phyloP scores from a whole-genome alignment of 2,888 invertebrate genomes.

The Trilocha varians region DNA sequence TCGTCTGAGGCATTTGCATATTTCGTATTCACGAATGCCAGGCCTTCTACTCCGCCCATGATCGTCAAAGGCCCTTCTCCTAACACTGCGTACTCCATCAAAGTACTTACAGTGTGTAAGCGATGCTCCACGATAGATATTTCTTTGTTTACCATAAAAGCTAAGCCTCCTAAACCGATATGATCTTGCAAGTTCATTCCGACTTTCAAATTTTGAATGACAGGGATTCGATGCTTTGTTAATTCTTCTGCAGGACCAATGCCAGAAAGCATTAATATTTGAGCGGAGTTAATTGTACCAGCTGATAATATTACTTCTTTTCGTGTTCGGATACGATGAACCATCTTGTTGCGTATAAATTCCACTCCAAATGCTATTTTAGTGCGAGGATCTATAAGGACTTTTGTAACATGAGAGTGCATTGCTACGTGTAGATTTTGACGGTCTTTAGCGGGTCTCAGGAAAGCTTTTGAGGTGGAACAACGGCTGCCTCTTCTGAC shows the following conservation, averaged over 20 bases:
- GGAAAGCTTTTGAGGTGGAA: conserved; percentile 90
- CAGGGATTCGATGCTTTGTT: conserved; percentile 81
- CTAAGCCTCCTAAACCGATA: conserved; percentile 87
- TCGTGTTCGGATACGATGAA: conserved; percentile 81
- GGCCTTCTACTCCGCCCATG: conserved; percentile 89
- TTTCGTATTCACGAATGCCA: conserved; percentile 92
- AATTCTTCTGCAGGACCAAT: conserved; percentile 84
- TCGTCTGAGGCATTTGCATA: conserved; percentile 85
- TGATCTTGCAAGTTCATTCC: conserved; percentile 93
- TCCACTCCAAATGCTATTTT: conserved; percentile 88
- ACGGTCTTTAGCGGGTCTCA: conserved; percentile 84
- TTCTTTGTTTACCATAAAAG: conserved; percentile 84
- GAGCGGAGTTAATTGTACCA: conserved; percentile 94
- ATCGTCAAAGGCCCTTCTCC: conserved; percentile 89
- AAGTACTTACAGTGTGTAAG: conserved; percentile 83
- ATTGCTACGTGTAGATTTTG: conserved; percentile 89
- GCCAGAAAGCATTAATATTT: conserved; percentile 94
- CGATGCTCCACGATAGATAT: conserved; percentile 86
- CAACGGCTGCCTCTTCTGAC: conserved; percentile 86
- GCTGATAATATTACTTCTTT: conserved; percentile 93
- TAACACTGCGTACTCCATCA: conserved; percentile 87
- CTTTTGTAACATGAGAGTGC: conserved; percentile 84
- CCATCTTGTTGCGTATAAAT: conserved; percentile 81
- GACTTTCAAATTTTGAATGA: conserved; percentile 86
- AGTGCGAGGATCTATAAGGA: conserved; percentile 80